These are phyloP conservation scores for Nyctibius grandis DNA, from an alignment of 2,797 vertebrate genomes.

Conservation along the genomic window DNA sequence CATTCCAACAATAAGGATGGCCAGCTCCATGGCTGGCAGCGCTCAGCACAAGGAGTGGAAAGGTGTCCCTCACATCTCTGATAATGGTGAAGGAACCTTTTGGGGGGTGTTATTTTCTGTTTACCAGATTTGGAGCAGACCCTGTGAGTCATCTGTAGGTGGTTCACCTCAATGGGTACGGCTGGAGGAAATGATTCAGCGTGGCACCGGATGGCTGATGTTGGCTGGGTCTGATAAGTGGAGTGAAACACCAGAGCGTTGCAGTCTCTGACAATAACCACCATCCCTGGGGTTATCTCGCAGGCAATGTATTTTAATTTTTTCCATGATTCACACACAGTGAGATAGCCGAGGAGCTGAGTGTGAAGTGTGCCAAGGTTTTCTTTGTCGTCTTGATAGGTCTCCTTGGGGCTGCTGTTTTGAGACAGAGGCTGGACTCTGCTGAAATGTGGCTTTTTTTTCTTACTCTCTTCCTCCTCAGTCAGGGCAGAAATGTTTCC, in stretches of 20 bases:
- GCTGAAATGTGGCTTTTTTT: not conserved
- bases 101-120: not conserved
- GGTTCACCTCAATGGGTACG: fast-evolving
- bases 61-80: not conserved
- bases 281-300: not conserved
- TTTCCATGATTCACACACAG: not conserved
- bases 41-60: not conserved
- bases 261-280: not conserved
- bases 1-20: too few species aligned
- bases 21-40: not conserved
- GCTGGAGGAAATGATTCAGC: not conserved
- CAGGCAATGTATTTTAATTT: not conserved
- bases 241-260: fast-evolving
- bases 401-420: not conserved
- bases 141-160: not conserved
- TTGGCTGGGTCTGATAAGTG: not conserved
- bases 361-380: not conserved
- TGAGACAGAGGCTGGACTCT: not conserved
- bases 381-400: not conserved
- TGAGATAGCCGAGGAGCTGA: not conserved
- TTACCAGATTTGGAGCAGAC: not conserved
- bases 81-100: not conserved
- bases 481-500: not conserved
- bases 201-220: not conserved
- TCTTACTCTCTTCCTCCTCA: not conserved